Conservation (phyloP, 1,140 invertebrate genomes). For the Bicyclus anynana region DNA sequence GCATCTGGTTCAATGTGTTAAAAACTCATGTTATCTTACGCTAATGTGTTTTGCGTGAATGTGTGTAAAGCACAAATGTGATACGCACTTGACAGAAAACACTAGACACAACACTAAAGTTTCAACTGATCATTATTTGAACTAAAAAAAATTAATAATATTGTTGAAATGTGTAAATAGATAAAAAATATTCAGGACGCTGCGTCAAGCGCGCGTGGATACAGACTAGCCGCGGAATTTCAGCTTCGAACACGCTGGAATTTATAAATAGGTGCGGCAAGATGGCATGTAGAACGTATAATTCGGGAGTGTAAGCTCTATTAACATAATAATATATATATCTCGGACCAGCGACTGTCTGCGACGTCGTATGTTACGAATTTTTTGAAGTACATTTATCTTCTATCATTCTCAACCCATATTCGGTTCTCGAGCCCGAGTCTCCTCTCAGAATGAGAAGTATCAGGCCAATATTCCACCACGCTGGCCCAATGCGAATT, state of each 20-base stretch:
- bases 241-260: slow-evolving; percentile 61
- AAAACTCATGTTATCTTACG: slow-evolving; percentile 10
- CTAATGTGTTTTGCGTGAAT: slow-evolving; percentile 17
- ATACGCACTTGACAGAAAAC: slow-evolving; percentile 43
- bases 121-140: slow-evolving; percentile 45
- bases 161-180: slow-evolving; percentile 3
- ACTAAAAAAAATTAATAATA: slow-evolving; percentile 10
- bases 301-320: slow-evolving; percentile 36
- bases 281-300: slow-evolving; percentile 43
- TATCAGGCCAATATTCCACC: too few relatives aligned
- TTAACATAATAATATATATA: slow-evolving; percentile 16
- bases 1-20: too few relatives aligned
- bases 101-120: slow-evolving; percentile 39
- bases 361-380: too few relatives aligned
- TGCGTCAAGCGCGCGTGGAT: slow-evolving; percentile 43
- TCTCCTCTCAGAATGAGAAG: too few relatives aligned
- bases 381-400: too few relatives aligned
- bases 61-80: slow-evolving; percentile 27
- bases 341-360: neutral
- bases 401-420: too few relatives aligned
- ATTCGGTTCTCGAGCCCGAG: too few relatives aligned
- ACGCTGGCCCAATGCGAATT: too few relatives aligned
- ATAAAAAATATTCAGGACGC: slow-evolving; percentile 23
- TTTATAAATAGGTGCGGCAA: slow-evolving; percentile 67
- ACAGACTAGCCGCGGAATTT: slow-evolving; percentile 64